Evolutionary conservation across 2,113 vertebrate genomes (phyloP).

Genomic region (Corvus moneduloides): DNA sequence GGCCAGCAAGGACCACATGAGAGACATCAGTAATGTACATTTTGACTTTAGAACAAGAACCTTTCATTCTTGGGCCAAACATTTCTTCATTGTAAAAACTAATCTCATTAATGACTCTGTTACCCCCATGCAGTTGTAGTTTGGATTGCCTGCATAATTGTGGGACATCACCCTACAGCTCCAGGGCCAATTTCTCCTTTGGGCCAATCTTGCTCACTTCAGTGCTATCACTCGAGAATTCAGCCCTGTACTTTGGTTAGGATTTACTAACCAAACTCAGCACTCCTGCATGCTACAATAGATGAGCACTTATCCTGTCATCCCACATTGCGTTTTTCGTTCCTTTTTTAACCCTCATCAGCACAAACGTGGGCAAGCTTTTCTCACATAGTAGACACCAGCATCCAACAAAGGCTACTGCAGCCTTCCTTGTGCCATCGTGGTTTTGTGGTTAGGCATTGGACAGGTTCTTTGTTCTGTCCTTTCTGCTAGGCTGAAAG

Average conservation of each 20-base stretch:
- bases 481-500: not conserved
- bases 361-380: not conserved
- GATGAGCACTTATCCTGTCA: not conserved
- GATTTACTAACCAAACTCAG: not conserved
- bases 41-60: not conserved
- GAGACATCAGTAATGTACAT: not conserved
- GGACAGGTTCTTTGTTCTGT: not conserved
- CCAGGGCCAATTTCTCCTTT: not conserved
- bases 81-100: not conserved
- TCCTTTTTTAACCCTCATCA: not conserved
- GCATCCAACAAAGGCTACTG: not conserved
- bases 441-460: not conserved
- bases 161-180: not conserved
- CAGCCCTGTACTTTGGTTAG: not conserved
- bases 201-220: not conserved
- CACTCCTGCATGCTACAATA: not conserved
- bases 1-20: not conserved
- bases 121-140: not conserved
- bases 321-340: fast-evolving
- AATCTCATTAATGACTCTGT: not conserved
- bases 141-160: not conserved
- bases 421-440: not conserved
- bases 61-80: not conserved
- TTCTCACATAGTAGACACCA: not conserved
- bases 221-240: not conserved